A percentile compares a stretch with the other conserved stretches of the same genome.
Evolutionary conservation across 2,797 vertebrate species (phyloP).

Genomic region (Rallus crepitans): DNA sequence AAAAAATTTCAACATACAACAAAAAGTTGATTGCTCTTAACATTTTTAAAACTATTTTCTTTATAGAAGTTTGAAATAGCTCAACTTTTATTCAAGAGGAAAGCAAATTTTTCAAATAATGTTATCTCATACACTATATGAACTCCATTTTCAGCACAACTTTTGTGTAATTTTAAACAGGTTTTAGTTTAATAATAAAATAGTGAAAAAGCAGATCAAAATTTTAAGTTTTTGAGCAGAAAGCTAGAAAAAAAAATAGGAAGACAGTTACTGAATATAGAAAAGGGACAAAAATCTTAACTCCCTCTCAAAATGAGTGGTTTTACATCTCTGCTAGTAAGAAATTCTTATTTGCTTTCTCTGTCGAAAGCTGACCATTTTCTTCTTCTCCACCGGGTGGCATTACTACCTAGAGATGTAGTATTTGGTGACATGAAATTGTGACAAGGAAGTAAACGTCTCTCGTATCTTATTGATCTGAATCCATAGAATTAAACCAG

Average conservation of each 20-base stretch:
- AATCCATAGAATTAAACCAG: not conserved
- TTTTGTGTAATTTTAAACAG: not conserved
- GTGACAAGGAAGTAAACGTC: not conserved
- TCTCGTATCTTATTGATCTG: not conserved
- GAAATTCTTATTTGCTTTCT: not conserved
- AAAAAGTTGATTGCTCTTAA: not conserved
- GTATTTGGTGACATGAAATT: not conserved
- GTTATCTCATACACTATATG: not conserved
- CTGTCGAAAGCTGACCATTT: not conserved
- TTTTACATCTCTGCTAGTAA: not conserved
- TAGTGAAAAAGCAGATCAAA: not conserved
- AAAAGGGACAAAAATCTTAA: not conserved
- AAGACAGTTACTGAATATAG: not conserved
- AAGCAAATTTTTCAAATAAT: not conserved
- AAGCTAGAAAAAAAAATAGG: not conserved
- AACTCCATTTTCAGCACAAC: not conserved
- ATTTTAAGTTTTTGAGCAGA: not conserved
- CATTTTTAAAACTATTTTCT: not conserved
- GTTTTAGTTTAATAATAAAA: not conserved
- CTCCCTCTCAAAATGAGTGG: not conserved
- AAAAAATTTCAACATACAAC: not conserved
- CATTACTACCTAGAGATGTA: not conserved
- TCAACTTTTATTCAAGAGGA: not conserved
- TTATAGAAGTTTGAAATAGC: not conserved
- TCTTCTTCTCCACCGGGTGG: conserved; percentile 68